These are phyloP conservation scores for Agonum fuliginosum DNA, from an alignment of 2,888 invertebrate genomes.

Conservation along the genomic window DNA sequence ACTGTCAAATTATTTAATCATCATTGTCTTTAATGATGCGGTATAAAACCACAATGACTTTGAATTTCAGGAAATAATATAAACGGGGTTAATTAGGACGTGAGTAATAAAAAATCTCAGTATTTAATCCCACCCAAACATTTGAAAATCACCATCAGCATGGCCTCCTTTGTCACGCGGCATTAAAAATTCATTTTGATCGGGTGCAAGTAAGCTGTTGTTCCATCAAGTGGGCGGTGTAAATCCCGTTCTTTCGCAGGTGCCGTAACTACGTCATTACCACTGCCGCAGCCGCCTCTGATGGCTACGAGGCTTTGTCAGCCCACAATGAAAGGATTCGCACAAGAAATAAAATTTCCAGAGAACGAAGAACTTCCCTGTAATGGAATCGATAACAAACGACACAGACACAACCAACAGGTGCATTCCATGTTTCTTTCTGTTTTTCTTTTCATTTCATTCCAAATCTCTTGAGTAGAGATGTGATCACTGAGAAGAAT, in stretches of 20 bases:
- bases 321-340: constrained; percentile 55
- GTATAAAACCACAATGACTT: no score
- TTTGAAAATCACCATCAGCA: constrained; percentile 20
- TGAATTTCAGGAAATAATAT: no score
- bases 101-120: no score
- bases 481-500: constrained; percentile 13
- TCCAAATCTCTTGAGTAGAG: constrained; percentile 38
- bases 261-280: constrained; percentile 55
- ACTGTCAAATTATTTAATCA: no score
- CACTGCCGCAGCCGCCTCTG: background rate
- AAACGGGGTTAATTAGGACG: no score
- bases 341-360: constrained; percentile 54
- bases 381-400: constrained; percentile 59
- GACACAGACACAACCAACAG: constrained; percentile 55
- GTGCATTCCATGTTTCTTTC: constrained; percentile 52
- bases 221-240: constrained; percentile 39
- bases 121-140: no score
- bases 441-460: constrained; percentile 31
- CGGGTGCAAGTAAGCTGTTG: constrained; percentile 31
- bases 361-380: background rate
- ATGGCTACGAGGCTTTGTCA: constrained; percentile 6
- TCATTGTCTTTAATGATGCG: no score
- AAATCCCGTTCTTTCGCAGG: constrained; percentile 53
- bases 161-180: constrained; percentile 27
- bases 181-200: constrained; percentile 60